Evolutionary conservation across 2,113 vertebrate genomes (phyloP), one percentile per base, ranked within the genome.

Genomic region (Paramormyrops kingsleyae): DNA sequence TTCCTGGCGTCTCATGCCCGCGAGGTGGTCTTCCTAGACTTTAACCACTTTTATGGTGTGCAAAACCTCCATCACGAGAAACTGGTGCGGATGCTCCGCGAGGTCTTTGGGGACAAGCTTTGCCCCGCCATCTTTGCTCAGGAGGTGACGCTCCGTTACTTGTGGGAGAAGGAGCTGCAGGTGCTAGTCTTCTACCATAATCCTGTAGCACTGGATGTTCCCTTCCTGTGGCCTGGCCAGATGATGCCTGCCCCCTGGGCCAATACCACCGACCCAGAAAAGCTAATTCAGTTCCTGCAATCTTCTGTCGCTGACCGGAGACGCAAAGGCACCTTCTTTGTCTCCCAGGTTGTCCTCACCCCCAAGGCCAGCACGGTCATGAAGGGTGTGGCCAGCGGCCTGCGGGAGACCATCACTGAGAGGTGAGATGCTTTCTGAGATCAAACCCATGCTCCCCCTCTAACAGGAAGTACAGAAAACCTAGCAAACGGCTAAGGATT

Each of bases 161-260:
- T 99, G 89, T 99, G 98, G 98, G 98, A 99, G 93, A 98, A 98
- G 93, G 97, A 99, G 92, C 98, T 97, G 91, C 98, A 99, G 93
- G 97, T 99, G 27, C 93, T 99, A 17, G 98, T 99, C 88, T 99
- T 99, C 95, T 99, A 99, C 90, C 98, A 99, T 89, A 98, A 97
- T 83, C 98, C 98, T 12, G 98, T 99, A 94, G 98, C 98, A 62
- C 95, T 99, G 0, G 98, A 99, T 89, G 97, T 99, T 53, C 96
- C 97, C 7, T 99, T 99, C 92, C 96, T 99, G 89, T 99, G 98
- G 98, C 98, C 98, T 0, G 98, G 98, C 56, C 98, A 99, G 95
- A 99, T 99, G 98, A 99, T 99, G 98, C 98, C 98, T 1, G 93
- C 98, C 50, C 97, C 98, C 3, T 99, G 98, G 97, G 98, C 98